These are phyloP conservation scores for Tamias sibiricus DNA, from an alignment of 2,113 vertebrate species.

Conservation along the genomic window DNA sequence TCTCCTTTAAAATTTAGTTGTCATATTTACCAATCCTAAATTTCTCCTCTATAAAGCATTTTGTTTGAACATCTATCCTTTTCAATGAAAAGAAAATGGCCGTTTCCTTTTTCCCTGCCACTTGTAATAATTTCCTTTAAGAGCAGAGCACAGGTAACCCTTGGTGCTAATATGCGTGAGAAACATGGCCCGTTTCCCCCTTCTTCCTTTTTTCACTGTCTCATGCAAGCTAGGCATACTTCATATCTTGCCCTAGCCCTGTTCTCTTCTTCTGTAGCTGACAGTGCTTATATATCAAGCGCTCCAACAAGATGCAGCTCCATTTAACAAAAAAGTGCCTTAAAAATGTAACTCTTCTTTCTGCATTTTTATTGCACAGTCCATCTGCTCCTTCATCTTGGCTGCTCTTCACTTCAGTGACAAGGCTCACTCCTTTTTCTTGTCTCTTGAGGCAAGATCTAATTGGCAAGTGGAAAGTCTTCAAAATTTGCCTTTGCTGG, in stretches of 20 bases:
- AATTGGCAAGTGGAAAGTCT: constrained; percentile 81
- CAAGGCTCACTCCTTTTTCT: constrained; percentile 79
- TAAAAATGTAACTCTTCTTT: constrained; percentile 82
- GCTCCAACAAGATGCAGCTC: constrained; percentile 81
- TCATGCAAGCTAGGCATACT: constrained; percentile 72
- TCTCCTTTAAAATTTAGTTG: constrained; percentile 61
- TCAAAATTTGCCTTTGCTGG: constrained; percentile 78
- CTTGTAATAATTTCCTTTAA: constrained; percentile 76
- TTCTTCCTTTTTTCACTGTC: constrained; percentile 75
- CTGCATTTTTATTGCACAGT: constrained; percentile 83
- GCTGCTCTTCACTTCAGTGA: constrained; percentile 79
- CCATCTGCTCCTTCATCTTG: constrained; percentile 82
- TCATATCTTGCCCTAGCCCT: constrained; percentile 78
- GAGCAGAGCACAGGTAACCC: constrained; percentile 72
- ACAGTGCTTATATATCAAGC: constrained; percentile 83
- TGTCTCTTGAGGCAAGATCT: constrained; percentile 81
- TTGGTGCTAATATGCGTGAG: constrained; percentile 69
- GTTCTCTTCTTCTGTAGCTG: constrained; percentile 81
- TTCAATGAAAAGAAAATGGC: constrained; percentile 76
- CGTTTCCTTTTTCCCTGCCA: not conserved
- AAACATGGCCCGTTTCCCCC: constrained; percentile 71
- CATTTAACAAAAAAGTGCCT: constrained; percentile 84
- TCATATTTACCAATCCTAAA: constrained; percentile 69
- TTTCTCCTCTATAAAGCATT: constrained; percentile 55
- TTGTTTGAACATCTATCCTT: constrained; percentile 68